phyloP scores from a whole-genome alignment of 1,140 invertebrate genomes.

The Stratiolaelaps scimitus region DNA sequence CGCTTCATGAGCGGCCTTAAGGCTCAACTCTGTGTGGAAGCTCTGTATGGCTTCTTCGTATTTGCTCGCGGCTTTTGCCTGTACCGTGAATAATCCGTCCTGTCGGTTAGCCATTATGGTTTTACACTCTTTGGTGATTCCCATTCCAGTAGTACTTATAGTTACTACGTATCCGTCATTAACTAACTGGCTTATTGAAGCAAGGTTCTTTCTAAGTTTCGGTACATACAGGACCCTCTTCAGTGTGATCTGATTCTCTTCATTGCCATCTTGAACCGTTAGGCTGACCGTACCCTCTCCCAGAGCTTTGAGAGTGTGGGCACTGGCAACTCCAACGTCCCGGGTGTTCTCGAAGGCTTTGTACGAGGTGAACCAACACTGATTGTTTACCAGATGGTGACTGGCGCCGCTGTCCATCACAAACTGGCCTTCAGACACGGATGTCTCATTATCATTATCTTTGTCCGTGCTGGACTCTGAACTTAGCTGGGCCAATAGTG shows the following conservation, averaged over 20 bases:
- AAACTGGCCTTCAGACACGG: not conserved
- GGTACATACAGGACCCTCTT: conserved; percentile 14
- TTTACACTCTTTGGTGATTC: too few species aligned
- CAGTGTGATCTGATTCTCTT: not conserved
- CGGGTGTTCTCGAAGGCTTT: not conserved
- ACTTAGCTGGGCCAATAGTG: not conserved
- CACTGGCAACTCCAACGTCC: not conserved
- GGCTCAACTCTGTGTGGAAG: not conserved
- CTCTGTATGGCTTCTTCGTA: not conserved
- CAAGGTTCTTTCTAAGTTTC: not conserved
- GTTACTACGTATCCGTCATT: too few species aligned
- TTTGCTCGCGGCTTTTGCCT: too few species aligned
- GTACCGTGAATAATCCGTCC: not conserved
- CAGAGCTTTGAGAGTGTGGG: not conserved
- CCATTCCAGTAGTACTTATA: too few species aligned
- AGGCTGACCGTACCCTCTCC: not conserved
- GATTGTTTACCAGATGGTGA: conserved; percentile 5
- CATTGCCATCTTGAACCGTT: not conserved
- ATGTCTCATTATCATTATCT: not conserved
- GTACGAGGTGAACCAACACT: not conserved
- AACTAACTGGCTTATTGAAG: not conserved
- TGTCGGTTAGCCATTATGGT: too few species aligned
- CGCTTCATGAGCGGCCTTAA: too few species aligned
- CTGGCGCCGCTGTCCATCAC: not conserved
- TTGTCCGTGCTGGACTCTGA: too few species aligned